These are phyloP conservation scores for Smittia aterrima DNA, from an alignment of 2,888 invertebrate genomes.

Conservation along the genomic window DNA sequence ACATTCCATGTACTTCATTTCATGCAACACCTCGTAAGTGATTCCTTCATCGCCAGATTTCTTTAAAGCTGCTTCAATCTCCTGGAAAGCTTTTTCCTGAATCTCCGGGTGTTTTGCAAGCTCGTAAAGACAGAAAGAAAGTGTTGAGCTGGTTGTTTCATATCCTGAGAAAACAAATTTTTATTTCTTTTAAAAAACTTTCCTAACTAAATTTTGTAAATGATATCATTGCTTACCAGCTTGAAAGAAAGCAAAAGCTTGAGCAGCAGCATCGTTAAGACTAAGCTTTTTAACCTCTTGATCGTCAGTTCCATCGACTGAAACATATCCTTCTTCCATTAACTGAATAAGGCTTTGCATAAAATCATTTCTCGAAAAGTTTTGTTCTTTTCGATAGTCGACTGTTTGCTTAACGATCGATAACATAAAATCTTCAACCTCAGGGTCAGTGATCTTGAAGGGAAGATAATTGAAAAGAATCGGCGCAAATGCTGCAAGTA, in stretches of 20 bases:
- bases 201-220: too few species aligned
- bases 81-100: slow-evolving; percentile 49
- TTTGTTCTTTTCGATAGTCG: slow-evolving; percentile 47
- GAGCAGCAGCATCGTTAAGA: slow-evolving; percentile 44
- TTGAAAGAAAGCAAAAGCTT: slow-evolving; percentile 44
- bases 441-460: slow-evolving; percentile 44
- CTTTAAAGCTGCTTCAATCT: slow-evolving; percentile 48
- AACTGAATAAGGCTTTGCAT: slow-evolving; percentile 49
- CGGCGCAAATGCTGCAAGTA: slow-evolving; percentile 44
- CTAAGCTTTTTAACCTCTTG: slow-evolving; percentile 23
- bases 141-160: slow-evolving; percentile 54
- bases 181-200: neutral
- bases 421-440: slow-evolving; percentile 48
- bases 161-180: neutral
- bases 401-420: slow-evolving; percentile 48
- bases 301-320: slow-evolving; percentile 8
- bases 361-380: slow-evolving; percentile 48
- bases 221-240: too few species aligned
- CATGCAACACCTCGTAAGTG: slow-evolving; percentile 53
- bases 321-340: slow-evolving; percentile 44
- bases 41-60: slow-evolving; percentile 46
- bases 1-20: slow-evolving; percentile 54
- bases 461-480: slow-evolving; percentile 43
- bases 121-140: slow-evolving; percentile 52
- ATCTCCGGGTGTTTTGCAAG: slow-evolving; percentile 52